Conservation (phyloP, 1,140 invertebrate genomes). For the Lepidotrigona ventralis region DNA sequence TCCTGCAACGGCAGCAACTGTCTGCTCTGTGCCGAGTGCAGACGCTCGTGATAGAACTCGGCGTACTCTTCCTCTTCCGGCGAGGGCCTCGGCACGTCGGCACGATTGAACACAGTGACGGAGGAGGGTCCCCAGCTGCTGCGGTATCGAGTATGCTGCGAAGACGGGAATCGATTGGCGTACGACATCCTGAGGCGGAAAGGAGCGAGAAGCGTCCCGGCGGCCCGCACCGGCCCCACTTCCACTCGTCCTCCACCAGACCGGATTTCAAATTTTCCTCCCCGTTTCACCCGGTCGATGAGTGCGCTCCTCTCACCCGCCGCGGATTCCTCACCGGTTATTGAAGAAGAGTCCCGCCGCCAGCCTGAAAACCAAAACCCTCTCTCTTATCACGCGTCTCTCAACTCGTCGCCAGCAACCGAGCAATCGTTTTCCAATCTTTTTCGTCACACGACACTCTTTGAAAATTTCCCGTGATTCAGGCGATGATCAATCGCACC, state of each 20-base stretch:
- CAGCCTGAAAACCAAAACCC: constrained; percentile 30
- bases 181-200: constrained; percentile 79
- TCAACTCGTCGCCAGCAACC: background rate
- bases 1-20: constrained; percentile 91
- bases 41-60: constrained; percentile 88
- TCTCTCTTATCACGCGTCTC: background rate
- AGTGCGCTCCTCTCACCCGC: constrained; percentile 3
- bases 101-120: constrained; percentile 80
- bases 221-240: constrained; percentile 29
- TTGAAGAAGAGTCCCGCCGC: background rate
- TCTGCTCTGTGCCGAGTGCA: constrained; percentile 87
- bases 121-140: constrained; percentile 85
- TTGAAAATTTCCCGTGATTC: too few species aligned
- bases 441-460: too few species aligned
- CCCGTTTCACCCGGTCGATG: background rate
- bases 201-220: constrained; percentile 31
- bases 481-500: too few species aligned
- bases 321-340: constrained; percentile 23
- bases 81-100: constrained; percentile 82
- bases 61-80: constrained; percentile 85
- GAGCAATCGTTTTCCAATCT: background rate
- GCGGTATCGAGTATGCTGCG: constrained; percentile 82
- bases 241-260: constrained; percentile 2
- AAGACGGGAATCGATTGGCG: constrained; percentile 82
- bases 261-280: background rate